These are phyloP conservation scores for Paedocypris micromegethes DNA, from an alignment of 2,797 vertebrate genomes.

Conservation along the genomic window DNA sequence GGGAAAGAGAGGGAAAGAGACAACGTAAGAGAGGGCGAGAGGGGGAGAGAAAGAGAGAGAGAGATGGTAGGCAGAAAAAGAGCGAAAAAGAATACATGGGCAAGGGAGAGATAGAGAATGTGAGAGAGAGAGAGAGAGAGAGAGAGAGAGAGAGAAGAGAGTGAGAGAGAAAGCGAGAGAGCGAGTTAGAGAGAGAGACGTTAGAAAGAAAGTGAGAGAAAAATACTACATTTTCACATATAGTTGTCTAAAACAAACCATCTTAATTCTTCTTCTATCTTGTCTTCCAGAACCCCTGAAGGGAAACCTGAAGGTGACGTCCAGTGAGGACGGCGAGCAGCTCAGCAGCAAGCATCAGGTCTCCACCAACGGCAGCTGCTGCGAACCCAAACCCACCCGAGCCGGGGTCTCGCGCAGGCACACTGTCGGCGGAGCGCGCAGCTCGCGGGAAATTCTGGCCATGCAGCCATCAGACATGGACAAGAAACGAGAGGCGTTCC, in stretches of 20 bases:
- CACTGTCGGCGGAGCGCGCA: conserved; percentile 87
- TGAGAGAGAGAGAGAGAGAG: too few relatives aligned
- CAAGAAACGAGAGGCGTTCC: conserved; percentile 93
- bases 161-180: too few relatives aligned
- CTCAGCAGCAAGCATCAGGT: conserved; percentile 75
- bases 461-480: conserved; percentile 97
- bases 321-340: conserved; percentile 79
- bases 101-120: too few relatives aligned
- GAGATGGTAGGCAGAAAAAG: too few relatives aligned
- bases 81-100: too few relatives aligned
- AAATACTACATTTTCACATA: neutral
- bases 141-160: too few relatives aligned
- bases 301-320: conserved; percentile 79
- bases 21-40: too few relatives aligned
- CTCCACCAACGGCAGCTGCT: conserved; percentile 50
- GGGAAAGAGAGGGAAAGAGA: too few relatives aligned
- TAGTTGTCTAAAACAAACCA: neutral
- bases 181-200: too few relatives aligned
- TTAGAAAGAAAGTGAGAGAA: too few relatives aligned
- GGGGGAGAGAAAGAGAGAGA: too few relatives aligned
- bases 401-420: conserved; percentile 79
- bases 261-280: neutral
- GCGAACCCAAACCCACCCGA: conserved; percentile 70
- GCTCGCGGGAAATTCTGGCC: conserved; percentile 87
- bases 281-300: conserved; percentile 75